Base-by-base conservation (phyloP, 53 echinoderm and acorn worm genomes). In the Henricia sp. region DNA sequence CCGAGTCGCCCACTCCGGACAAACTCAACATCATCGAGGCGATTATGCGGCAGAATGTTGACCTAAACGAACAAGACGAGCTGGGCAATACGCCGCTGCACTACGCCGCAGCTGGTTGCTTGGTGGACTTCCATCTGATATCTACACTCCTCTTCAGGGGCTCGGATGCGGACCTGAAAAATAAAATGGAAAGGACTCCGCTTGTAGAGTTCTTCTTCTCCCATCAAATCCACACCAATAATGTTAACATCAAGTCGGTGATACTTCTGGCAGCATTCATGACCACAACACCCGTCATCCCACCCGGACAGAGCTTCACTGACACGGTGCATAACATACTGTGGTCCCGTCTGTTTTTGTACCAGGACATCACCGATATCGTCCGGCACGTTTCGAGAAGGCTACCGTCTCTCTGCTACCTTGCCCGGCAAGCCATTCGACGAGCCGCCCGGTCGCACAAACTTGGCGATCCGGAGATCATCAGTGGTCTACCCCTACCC, bases 51-150 rank as follows among this genome's bases (percentile, higher is more conserved):
- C 58, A 77, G 28, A 27, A 48, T 32, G 65, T 42, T 1, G 23
- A 63, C 63, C 33, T 80, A 34, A 80, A 80, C 62, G 64, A 80
- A 64, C 80, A 62, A 39, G 80, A 80, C 33, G 48, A 46, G 46
- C 80, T 80, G 0, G 80, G 80, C 30, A 89, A 89, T 37, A 54
- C 74, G 14, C 74, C 89, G 48, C 83, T 83, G 27, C 89, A 89
- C 44, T 74, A 83, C 58, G 78, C 83, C 37, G 68, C 74, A 1
- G 74, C 75, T 34, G 83, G 83, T 28, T 74, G 67, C 14, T 54
- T 83, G 55, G 67, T 83, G 1, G 89, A 89, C 46, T 64, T 38
- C 11, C 83, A 82, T 5, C 67, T 89, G 10, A 65, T 89, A 28
- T 51, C 83, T 2, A 46, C 41, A 8, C 83, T 89, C 11, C 75